Percentiles rank a stretch among this genome's conserved stretches.
phyloP scores from a whole-genome alignment of 64 coral and sea anemone genomes.

The Dendronephthya gigantea region DNA sequence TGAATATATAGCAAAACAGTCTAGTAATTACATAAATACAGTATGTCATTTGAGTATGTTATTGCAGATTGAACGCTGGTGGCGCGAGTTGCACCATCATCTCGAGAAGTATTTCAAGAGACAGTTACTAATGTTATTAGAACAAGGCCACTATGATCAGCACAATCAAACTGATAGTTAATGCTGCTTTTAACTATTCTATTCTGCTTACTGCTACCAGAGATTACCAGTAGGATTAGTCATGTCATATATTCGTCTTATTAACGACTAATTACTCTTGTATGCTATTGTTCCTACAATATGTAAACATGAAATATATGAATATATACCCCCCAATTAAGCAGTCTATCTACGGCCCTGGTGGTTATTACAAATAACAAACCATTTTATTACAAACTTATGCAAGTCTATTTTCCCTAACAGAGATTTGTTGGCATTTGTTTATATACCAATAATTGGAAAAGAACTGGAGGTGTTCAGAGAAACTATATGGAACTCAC shows the following conservation, averaged over 20 bases:
- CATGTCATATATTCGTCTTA: no score
- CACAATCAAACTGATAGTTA: slow-evolving; percentile 36
- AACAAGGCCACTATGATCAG: slow-evolving; percentile 43
- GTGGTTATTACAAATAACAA: no score
- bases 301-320: no score
- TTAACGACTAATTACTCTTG: no score
- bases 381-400: neutral
- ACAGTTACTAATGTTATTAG: slow-evolving; percentile 35
- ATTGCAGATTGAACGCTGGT: slow-evolving; percentile 41
- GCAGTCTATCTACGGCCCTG: no score
- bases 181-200: neutral
- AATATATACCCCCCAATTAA: no score
- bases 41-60: neutral
- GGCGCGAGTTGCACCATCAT: slow-evolving; percentile 26
- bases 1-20: neutral
- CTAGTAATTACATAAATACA: neutral
- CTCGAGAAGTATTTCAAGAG: slow-evolving; percentile 35
- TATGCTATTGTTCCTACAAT: no score
- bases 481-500: slow-evolving; percentile 40
- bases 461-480: slow-evolving; percentile 18
- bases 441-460: neutral
- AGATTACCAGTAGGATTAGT: neutral
- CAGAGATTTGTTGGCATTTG: slow-evolving; percentile 14
- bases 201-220: neutral
- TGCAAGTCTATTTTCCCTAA: neutral